Conservation (phyloP, 2,888 invertebrate species). For the Hirtodrosophila trivittata region DNA sequence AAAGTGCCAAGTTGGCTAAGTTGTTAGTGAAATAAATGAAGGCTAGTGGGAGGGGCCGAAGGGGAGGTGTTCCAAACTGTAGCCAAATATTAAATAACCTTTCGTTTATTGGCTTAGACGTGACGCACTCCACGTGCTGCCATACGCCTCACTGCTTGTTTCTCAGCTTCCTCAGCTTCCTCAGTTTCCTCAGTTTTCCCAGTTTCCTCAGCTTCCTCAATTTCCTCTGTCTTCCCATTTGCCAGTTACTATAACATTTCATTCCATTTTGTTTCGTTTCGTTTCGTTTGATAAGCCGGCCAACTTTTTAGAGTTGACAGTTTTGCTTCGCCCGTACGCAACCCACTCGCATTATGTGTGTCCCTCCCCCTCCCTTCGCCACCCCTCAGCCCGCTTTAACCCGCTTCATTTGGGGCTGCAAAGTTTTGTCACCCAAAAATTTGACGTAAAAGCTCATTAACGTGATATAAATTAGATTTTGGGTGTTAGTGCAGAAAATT, state of each 20-base stretch:
- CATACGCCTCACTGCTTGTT: constrained; percentile 16
- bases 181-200: not conserved
- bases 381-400: constrained; percentile 3
- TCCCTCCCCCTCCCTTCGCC: not conserved
- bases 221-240: not conserved
- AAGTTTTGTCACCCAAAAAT: constrained; percentile 49
- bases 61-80: constrained; percentile 40
- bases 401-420: constrained; percentile 10
- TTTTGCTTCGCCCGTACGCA: constrained; percentile 39
- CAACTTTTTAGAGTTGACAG: constrained; percentile 77
- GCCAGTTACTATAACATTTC: constrained; percentile 2
- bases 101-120: constrained; percentile 76
- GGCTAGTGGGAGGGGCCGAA: not conserved
- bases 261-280: constrained; percentile 40
- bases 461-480: constrained; percentile 78
- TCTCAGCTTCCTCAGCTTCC: not conserved
- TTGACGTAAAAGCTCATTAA: constrained; percentile 76
- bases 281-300: constrained; percentile 70
- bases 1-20: constrained; percentile 73
- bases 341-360: constrained; percentile 4
- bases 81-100: constrained; percentile 79
- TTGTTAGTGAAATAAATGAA: constrained; percentile 42
- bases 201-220: not conserved
- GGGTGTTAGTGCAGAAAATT: constrained; percentile 72
- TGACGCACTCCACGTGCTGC: constrained; percentile 55